Evolutionary conservation across 2,888 invertebrate genomes (phyloP), one percentile per base, ranked within the genome.

Genomic region (Limenitis arthemis): DNA sequence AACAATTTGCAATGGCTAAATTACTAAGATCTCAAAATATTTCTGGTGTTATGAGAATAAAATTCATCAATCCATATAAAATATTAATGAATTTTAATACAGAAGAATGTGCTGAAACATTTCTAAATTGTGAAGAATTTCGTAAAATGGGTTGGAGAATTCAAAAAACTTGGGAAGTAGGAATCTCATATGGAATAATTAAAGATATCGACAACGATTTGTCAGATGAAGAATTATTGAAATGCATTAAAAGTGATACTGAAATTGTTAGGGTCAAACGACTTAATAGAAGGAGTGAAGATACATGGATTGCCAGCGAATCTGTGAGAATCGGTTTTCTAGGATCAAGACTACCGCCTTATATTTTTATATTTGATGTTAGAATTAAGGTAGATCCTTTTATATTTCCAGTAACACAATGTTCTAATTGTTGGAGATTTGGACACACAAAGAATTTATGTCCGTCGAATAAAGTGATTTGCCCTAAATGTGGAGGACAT

Each of bases 381-480:
- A 34, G 44, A 4, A 44, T 36, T 6, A 34, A 28, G 5, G 46
- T 46, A 4, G 46, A 46, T n/a, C 20, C 20, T 20, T 20, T 20
- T 20, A 20, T 20, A 20, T 20, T 20, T 20, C 20, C 9, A 36
- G 29, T 20, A 20, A 20, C 20, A 20, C 20, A 20, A 4, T 20
- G 20, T 20, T 20, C 20, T 20, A 20, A 20, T 9, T 61, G 59
- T 29, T 61, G 59, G 57, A 44, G 44, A 30, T 58, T 38, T 31
- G 60, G 58, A 4, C 56, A 60, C 12, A 12, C 47, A 6, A 5
- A n/a, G 5, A 49, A 43, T 32, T 31, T 53, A 34, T 59, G 59
- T 12, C 52, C 58, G 7, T 29, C 53, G n/a, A 50, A 42, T 11
- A 39, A 20, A 32, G 8, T 36, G 5, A 40, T n/a, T 30, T 51